Percentiles rank a stretch among this genome's conserved stretches.
Conservation (phyloP, 2,113 vertebrate species). For the Poeciliopsis occidentalis region DNA sequence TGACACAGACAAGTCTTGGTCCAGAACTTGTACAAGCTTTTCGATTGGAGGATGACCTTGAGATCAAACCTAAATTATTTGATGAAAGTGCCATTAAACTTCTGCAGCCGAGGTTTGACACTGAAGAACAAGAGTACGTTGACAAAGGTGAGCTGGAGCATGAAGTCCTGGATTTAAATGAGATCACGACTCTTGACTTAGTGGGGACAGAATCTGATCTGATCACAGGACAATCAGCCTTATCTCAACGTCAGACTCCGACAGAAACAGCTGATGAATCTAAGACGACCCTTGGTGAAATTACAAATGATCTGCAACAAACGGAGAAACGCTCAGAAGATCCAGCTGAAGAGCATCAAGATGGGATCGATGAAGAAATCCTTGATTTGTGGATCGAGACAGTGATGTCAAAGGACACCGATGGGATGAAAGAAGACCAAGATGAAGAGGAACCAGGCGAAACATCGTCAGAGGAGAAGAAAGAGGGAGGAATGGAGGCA, state of each 20-base stretch:
- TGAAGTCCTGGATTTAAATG: slow-evolving; percentile 7
- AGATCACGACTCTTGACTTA: neutral
- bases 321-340: neutral
- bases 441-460: slow-evolving; percentile 5
- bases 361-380: slow-evolving; percentile 54
- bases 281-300: neutral
- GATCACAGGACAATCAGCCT: neutral
- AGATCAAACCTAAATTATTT: neutral
- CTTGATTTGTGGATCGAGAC: slow-evolving; percentile 53
- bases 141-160: slow-evolving; percentile 11
- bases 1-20: neutral
- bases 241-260: too few species aligned
- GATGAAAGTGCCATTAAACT: slow-evolving; percentile 15
- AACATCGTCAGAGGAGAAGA: slow-evolving; percentile 5
- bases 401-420: slow-evolving; percentile 5
- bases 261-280: slow-evolving; percentile 1
- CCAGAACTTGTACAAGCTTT: neutral
- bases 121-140: slow-evolving; percentile 3
- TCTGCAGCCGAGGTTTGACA: neutral
- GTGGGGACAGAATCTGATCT: neutral
- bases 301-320: neutral
- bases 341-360: neutral
- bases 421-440: neutral
- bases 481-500: slow-evolving; percentile 1
- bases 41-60: slow-evolving; percentile 14